Evolutionary conservation across 1,140 invertebrate species (phyloP), one percentile per base, ranked within the genome.

Genomic region (Gonioctena quinquepunctata): DNA sequence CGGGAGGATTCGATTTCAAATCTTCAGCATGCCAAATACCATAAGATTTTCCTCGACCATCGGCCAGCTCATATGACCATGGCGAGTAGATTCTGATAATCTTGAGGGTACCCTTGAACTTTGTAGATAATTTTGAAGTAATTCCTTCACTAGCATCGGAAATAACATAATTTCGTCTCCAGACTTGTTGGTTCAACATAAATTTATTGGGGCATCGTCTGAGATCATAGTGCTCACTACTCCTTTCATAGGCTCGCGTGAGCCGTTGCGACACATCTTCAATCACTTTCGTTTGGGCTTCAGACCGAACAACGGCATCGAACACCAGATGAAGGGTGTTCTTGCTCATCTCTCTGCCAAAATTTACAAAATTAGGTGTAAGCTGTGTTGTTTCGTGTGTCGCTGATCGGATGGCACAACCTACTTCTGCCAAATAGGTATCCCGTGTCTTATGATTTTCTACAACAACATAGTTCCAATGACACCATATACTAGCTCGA

Each of bases 371-470:
- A 56, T 66, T 71, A 4, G 81, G 80, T 3, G 80, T 76, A 22
- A 63, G 71, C 22, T 72, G 67, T 0, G 80, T 83, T 0, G 70
- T 69, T 49, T 80, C 78, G 67, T 81, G 75, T 1, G 62, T 63
- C 1, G 76, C 72, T 0, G 80, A 78, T 27, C 79, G 70, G 2
- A 80, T 69, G 2, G 5, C 28, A 42, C 28, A 72, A 0, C 61
- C 69, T 21, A 78, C 59, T 13, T 75, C 66, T 2, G 61, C 52
- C 1, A 83, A 50, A 66, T 75, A 54, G 13, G 62, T 61, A 60
- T 80, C 79, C 80, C 80, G 81, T 23, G 50, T 56, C 3, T 52
- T 64, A 52, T 83, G 81, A 52, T 81, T 77, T 2, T 79, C 71
- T 11, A 33, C 6, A 71, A 19, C 4, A 83, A 59, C 67, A 79